These are phyloP conservation scores for Hyles lineata DNA, from an alignment of 2,888 invertebrate species.

Conservation along the genomic window DNA sequence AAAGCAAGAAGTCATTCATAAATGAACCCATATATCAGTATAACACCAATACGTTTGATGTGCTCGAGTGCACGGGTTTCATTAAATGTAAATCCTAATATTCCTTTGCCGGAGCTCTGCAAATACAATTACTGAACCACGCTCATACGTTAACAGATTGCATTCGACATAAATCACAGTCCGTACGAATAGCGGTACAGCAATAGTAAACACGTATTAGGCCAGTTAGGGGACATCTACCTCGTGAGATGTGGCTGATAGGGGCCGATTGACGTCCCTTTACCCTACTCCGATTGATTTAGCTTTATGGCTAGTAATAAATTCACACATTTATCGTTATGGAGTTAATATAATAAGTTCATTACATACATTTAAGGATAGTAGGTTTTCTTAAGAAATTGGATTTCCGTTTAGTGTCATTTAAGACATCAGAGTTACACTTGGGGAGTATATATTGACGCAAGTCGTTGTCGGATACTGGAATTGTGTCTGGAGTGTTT, in stretches of 20 bases:
- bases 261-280: constrained; percentile 63
- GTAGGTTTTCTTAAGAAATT: constrained; percentile 26
- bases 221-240: constrained; percentile 51
- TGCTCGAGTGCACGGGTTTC: constrained; percentile 1
- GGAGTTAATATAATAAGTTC: constrained; percentile 37
- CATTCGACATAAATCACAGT: constrained; percentile 30
- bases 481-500: constrained; percentile 57
- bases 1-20: too few relatives aligned
- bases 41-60: background rate
- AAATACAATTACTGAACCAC: constrained; percentile 12
- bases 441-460: constrained; percentile 11
- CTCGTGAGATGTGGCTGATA: constrained; percentile 62
- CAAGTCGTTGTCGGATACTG: constrained; percentile 33
- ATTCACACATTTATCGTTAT: constrained; percentile 52
- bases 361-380: constrained; percentile 39
- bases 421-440: background rate
- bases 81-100: constrained; percentile 19
- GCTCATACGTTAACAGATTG: constrained; percentile 27
- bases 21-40: background rate
- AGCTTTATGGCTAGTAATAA: constrained; percentile 76
- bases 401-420: background rate
- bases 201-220: constrained; percentile 59
- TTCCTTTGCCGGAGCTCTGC: background rate
- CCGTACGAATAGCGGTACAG: constrained; percentile 24
- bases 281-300: constrained; percentile 71